A percentile compares a stretch with the other conserved stretches of the same genome.
These are phyloP conservation scores for Epizoanthus stellaris DNA, from an alignment of 92 coral and sea anemone species.

Conservation along the genomic window DNA sequence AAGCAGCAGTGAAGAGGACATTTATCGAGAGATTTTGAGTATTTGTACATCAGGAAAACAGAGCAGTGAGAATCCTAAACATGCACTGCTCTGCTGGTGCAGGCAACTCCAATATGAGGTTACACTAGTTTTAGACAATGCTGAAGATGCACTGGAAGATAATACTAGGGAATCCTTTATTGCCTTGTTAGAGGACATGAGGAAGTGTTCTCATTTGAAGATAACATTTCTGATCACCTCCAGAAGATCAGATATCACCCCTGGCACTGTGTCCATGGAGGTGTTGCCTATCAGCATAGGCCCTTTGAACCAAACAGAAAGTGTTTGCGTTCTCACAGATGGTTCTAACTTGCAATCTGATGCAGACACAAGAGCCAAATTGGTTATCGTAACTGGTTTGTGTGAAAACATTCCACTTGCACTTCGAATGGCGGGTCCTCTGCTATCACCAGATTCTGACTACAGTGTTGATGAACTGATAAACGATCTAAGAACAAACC, in stretches of 20 bases:
- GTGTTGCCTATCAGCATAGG: background rate
- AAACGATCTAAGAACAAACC: background rate
- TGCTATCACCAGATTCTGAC: constrained; percentile 3
- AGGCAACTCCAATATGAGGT: constrained; percentile 10
- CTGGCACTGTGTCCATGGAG: background rate
- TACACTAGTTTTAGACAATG: constrained; percentile 39
- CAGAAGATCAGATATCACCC: constrained; percentile 9
- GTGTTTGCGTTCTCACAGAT: background rate
- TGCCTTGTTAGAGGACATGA: constrained; percentile 21
- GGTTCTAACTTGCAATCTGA: background rate
- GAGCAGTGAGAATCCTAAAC: constrained; percentile 20
- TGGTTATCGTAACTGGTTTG: background rate
- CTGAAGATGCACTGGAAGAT: constrained; percentile 47
- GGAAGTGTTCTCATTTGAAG: constrained; percentile 6
- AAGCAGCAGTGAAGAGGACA: constrained; percentile 7
- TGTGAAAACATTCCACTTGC: constrained; percentile 21
- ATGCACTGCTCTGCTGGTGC: constrained; percentile 37
- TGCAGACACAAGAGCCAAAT: background rate
- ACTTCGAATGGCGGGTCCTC: constrained; percentile 16
- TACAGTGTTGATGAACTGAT: constrained; percentile 22
- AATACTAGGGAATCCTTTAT: constrained; percentile 3
- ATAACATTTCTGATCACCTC: constrained; percentile 29
- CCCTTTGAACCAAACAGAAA: constrained; percentile 3
- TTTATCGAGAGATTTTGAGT: constrained; percentile 6
- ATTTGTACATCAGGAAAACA: constrained; percentile 12